These are phyloP conservation scores for Morus bassanus DNA, from an alignment of 2,797 vertebrate species.

Conservation along the genomic window DNA sequence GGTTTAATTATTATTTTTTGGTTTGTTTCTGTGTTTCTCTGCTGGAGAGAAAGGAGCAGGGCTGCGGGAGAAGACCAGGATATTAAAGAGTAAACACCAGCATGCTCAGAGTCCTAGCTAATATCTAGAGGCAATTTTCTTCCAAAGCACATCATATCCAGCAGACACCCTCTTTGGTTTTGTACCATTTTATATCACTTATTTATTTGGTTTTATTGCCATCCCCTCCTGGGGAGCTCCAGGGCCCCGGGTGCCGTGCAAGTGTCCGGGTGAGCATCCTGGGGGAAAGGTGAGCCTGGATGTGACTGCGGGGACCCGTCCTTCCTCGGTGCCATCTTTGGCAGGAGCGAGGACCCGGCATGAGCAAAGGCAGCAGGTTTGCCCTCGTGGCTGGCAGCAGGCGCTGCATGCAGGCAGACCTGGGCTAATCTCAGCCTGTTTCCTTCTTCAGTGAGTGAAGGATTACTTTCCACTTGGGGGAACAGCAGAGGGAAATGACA, in stretches of 20 bases:
- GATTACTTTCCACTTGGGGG: constrained; percentile 27
- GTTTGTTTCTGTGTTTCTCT: not conserved
- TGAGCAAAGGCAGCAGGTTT: not conserved
- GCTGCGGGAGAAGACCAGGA: not conserved
- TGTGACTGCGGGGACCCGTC: not conserved
- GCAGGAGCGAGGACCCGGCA: not conserved
- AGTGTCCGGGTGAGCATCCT: not conserved
- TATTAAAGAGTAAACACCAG: not conserved
- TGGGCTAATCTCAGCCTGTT: not conserved
- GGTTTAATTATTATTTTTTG: not conserved
- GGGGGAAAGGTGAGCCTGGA: not conserved
- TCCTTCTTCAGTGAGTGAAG: constrained; percentile 3
- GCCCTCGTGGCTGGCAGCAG: not conserved
- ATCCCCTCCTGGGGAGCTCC: not conserved
- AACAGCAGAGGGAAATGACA: not conserved
- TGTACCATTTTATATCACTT: not conserved
- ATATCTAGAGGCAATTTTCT: not conserved
- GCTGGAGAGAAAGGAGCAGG: not conserved
- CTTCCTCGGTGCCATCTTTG: not conserved
- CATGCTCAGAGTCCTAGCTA: not conserved
- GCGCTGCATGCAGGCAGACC: not conserved
- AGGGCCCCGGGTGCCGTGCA: not conserved
- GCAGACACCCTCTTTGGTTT: not conserved
- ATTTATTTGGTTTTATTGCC: not conserved
- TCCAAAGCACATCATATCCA: not conserved